Conservation (phyloP, 2,113 vertebrate genomes). For the Paedocypris sp. region DNA sequence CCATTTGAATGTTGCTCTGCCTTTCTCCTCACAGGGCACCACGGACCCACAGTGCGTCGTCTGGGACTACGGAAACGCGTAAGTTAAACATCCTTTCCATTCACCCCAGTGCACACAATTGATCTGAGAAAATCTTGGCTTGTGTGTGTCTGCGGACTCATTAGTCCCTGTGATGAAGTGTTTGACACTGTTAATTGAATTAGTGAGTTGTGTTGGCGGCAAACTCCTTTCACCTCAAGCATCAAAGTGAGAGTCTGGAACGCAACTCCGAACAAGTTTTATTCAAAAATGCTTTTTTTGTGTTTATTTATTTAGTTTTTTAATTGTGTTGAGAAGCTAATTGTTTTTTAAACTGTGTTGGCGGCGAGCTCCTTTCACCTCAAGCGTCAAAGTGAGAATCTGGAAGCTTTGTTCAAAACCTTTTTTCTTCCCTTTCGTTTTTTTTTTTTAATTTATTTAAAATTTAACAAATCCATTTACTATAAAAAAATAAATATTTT, state of each 20-base stretch:
- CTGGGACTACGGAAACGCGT: constrained; percentile 90
- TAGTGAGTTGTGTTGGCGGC: constrained; percentile 34
- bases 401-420: constrained; percentile 15
- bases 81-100: constrained; percentile 55
- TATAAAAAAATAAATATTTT: too few relatives aligned
- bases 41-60: constrained; percentile 86
- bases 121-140: constrained; percentile 7
- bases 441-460: neutral
- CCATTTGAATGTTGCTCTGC: too few relatives aligned
- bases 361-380: constrained; percentile 30
- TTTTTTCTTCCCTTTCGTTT: neutral
- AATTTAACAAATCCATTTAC: too few relatives aligned
- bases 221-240: constrained; percentile 31
- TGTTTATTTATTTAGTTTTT: too few relatives aligned
- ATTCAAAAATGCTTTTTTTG: too few relatives aligned
- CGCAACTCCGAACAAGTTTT: too few relatives aligned
- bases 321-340: too few relatives aligned
- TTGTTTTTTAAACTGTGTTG: constrained; percentile 35
- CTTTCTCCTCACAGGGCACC: constrained; percentile 68
- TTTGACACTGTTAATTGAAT: constrained; percentile 47
- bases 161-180: constrained; percentile 45
- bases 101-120: neutral
- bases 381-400: constrained; percentile 29
- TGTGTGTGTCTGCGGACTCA: constrained; percentile 35
- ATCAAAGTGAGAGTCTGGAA: too few relatives aligned